A percentile compares a stretch with the other conserved stretches of the same genome.
Evolutionary conservation across 2,113 vertebrate genomes (phyloP).

Genomic region (Eolophus roseicapilla): DNA sequence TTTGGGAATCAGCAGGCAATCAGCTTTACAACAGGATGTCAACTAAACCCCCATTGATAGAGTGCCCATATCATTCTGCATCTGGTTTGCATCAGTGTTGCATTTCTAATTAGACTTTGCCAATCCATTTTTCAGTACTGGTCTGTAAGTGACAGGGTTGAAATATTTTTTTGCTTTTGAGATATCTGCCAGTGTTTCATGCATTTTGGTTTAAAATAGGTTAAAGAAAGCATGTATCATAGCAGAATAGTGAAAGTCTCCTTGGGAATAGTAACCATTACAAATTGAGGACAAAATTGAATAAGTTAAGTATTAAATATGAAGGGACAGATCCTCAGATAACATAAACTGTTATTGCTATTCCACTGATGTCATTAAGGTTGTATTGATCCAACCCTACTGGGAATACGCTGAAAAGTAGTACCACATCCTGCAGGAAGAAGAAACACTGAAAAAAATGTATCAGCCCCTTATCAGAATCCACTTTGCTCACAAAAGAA

Average conservation of each 20-base stretch:
- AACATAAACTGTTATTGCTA: not conserved
- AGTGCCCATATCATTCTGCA: not conserved
- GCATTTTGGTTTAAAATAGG: not conserved
- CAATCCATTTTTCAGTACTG: not conserved
- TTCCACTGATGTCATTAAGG: not conserved
- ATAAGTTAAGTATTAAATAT: not conserved
- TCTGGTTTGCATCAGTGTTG: slow-evolving; percentile 9
- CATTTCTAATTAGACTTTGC: slow-evolving; percentile 21
- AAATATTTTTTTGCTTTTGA: not conserved
- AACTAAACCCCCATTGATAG: not conserved
- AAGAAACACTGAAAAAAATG: not conserved
- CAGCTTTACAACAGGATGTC: not conserved
- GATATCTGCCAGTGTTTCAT: not conserved
- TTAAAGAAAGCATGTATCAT: not conserved
- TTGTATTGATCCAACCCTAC: not conserved
- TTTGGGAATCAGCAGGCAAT: not conserved
- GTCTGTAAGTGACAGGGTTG: not conserved
- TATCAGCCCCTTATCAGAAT: not conserved
- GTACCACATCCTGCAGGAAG: not conserved
- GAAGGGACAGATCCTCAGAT: not conserved
- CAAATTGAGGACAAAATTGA: not conserved
- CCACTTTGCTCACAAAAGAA: not conserved
- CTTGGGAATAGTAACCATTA: not conserved
- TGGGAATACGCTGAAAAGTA: slow-evolving; percentile 6
- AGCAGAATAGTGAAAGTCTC: not conserved